Percentiles rank a stretch among this genome's conserved stretches.
These are phyloP conservation scores for Oncorhynchus tshawytscha DNA, from an alignment of 2,113 vertebrate genomes.

Conservation along the genomic window DNA sequence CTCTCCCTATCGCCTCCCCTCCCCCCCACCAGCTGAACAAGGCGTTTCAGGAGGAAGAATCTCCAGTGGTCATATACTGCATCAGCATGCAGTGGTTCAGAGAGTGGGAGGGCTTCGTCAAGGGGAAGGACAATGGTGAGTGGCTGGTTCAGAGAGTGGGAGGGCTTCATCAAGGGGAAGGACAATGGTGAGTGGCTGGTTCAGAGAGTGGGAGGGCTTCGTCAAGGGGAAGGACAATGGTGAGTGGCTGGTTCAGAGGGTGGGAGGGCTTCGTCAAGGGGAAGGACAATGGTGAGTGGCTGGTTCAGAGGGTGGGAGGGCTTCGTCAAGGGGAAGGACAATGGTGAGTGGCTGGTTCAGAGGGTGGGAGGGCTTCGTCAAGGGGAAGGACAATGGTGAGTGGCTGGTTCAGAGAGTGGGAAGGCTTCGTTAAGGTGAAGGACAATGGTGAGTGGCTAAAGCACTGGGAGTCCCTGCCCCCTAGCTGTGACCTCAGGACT, in stretches of 20 bases:
- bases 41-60: conserved; percentile 97
- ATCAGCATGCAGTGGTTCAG: conserved; percentile 99
- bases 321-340: conserved; percentile 98
- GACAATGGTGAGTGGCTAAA: conserved; percentile 92
- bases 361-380: conserved; percentile 88
- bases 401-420: conserved; percentile 96
- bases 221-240: conserved; percentile 97
- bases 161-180: conserved; percentile 97
- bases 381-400: conserved; percentile 83
- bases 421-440: conserved; percentile 97
- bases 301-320: conserved; percentile 99
- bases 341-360: conserved; percentile 85
- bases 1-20: conserved; percentile 10
- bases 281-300: conserved; percentile 74
- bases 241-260: conserved; percentile 80
- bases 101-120: conserved; percentile 98
- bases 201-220: conserved; percentile 97
- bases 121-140: conserved; percentile 97
- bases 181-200: conserved; percentile 79
- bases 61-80: conserved; percentile 92
- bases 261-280: conserved; percentile 96
- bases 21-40: conserved; percentile 84
- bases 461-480: conserved; percentile 82
- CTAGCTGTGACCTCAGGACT: no score
- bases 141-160: conserved; percentile 76